These are phyloP conservation scores for Corydoras maculifer DNA, from an alignment of 2,113 vertebrate genomes.

Conservation along the genomic window DNA sequence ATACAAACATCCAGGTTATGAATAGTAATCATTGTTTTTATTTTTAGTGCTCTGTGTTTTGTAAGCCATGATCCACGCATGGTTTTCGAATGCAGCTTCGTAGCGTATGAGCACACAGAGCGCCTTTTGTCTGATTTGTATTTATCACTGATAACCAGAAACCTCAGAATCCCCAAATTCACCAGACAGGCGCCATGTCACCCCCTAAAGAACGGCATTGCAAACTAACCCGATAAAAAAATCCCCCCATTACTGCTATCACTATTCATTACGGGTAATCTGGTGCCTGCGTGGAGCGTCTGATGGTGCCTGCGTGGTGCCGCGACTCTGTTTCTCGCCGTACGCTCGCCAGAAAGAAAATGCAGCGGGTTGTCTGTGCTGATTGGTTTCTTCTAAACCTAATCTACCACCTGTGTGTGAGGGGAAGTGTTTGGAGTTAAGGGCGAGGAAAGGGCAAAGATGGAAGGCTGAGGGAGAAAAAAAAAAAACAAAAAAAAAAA, in stretches of 20 bases:
- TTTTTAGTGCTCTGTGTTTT: too few relatives aligned
- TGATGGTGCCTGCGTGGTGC: conserved; percentile 23
- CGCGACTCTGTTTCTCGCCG: conserved; percentile 7
- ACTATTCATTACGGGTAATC: conserved; percentile 24
- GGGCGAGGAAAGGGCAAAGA: conserved; percentile 31
- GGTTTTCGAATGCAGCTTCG: not conserved
- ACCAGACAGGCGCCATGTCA: conserved; percentile 4
- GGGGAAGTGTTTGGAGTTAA: conserved; percentile 42
- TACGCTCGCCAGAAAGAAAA: conserved; percentile 17
- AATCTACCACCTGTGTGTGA: conserved; percentile 31
- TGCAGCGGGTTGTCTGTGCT: conserved; percentile 27
- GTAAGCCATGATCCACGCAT: not conserved
- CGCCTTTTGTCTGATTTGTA: not conserved
- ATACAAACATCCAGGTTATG: too few relatives aligned
- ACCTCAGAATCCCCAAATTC: not conserved
- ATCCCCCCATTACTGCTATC: conserved; percentile 24
- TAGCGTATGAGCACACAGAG: not conserved
- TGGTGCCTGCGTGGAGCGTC: conserved; percentile 26
- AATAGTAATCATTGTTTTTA: too few relatives aligned
- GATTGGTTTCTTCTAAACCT: conserved; percentile 36
- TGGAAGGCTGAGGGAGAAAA: conserved; percentile 32
- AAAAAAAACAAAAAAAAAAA: conserved; percentile 45
- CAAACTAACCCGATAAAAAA: conserved; percentile 6
- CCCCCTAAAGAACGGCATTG: not conserved
- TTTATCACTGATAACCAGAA: not conserved